Conservation (phyloP, 2,113 vertebrate genomes). For the Ancistrus triradiatus region DNA sequence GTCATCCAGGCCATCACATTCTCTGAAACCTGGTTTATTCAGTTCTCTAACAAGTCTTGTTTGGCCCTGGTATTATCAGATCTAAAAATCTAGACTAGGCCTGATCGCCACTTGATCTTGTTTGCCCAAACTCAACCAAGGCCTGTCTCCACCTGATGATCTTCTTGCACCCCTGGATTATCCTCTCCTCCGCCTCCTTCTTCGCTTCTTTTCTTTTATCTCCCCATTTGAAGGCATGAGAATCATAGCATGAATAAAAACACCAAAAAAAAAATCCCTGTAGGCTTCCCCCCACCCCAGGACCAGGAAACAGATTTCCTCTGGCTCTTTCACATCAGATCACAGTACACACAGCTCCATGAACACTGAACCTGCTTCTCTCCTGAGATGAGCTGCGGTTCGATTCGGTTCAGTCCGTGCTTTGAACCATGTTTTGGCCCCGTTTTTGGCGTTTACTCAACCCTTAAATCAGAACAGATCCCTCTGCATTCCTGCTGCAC, state of each 20-base stretch:
- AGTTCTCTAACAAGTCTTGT: too few relatives aligned
- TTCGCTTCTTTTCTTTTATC: conserved; percentile 47
- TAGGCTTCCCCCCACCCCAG: conserved; percentile 40
- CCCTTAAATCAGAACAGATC: conserved; percentile 17
- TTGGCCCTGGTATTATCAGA: too few relatives aligned
- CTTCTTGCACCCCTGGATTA: conserved; percentile 52
- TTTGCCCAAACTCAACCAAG: too few relatives aligned
- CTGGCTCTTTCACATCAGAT: conserved; percentile 60
- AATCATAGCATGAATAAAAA: conserved; percentile 53
- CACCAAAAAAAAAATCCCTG: conserved; percentile 47
- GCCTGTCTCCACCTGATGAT: not conserved
- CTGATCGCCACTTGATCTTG: too few relatives aligned
- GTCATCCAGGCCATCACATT: too few relatives aligned
- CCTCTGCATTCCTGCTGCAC: not conserved
- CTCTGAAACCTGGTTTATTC: too few relatives aligned
- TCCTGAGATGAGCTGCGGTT: conserved; percentile 6
- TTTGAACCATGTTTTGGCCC: conserved; percentile 62
- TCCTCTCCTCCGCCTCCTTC: conserved; percentile 54
- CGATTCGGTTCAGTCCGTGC: conserved; percentile 56
- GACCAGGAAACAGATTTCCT: conserved; percentile 70
- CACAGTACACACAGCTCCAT: conserved; percentile 34
- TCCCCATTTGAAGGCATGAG: conserved; percentile 57
- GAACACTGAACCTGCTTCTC: conserved; percentile 51
- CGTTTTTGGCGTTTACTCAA: conserved; percentile 51
- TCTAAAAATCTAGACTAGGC: too few relatives aligned